These are phyloP conservation scores for Lepus oiostolus DNA, from an alignment of 2,797 vertebrate species.

Conservation along the genomic window DNA sequence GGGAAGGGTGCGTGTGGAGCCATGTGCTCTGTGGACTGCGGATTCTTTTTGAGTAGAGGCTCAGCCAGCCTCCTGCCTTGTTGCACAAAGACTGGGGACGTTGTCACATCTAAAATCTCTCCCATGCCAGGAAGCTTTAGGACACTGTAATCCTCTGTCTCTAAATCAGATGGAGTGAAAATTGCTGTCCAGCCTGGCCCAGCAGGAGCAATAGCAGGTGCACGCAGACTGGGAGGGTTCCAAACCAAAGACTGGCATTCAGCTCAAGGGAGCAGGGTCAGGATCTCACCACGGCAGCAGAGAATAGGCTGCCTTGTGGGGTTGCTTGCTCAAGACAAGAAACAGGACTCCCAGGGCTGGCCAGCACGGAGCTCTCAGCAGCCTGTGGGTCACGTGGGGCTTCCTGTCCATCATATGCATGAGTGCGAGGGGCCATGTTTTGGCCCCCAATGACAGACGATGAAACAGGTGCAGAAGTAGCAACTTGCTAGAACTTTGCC, in stretches of 20 bases:
- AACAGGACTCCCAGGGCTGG: neutral
- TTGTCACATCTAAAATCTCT: constrained; percentile 36
- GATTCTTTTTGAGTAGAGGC: constrained; percentile 39
- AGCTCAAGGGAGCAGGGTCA: neutral
- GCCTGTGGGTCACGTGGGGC: neutral
- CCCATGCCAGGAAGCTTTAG: constrained; percentile 8
- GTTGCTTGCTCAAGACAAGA: neutral
- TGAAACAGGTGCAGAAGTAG: neutral
- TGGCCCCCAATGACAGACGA: neutral
- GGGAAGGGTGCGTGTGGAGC: neutral
- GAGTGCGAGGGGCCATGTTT: neutral
- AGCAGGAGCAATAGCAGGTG: neutral
- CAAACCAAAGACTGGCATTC: neutral
- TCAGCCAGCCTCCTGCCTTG: neutral
- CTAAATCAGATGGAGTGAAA: constrained; percentile 42
- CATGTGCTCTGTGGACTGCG: neutral
- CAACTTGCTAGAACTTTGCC: neutral
- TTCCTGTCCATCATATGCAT: fast-evolving
- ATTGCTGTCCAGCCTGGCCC: neutral
- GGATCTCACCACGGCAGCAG: neutral
- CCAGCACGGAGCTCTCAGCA: too few relatives aligned
- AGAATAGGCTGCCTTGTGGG: neutral
- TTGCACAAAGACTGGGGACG: constrained; percentile 56
- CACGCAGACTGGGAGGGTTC: neutral
- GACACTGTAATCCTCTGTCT: constrained; percentile 14